Percentiles rank a stretch among this genome's conserved stretches.
These are phyloP conservation scores for Ceratosolen solmsi DNA, from an alignment of 1,140 invertebrate genomes.

Conservation along the genomic window DNA sequence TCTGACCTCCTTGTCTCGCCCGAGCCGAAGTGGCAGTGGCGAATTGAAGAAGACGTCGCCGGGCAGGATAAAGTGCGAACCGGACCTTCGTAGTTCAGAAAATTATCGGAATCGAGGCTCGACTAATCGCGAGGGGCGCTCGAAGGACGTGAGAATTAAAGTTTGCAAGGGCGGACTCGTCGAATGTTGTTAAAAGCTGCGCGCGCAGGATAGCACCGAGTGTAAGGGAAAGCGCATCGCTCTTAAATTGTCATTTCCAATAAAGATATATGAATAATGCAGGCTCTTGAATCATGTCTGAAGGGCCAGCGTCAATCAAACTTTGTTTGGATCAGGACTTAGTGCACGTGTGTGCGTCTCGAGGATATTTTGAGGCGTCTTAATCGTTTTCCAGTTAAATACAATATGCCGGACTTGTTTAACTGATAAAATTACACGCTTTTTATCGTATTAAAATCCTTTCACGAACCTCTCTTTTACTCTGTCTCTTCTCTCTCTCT, in stretches of 20 bases:
- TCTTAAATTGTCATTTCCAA: constrained; percentile 7
- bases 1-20: background rate
- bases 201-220: background rate
- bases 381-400: background rate
- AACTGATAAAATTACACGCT: background rate
- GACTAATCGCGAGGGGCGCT: constrained; percentile 26
- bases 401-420: background rate
- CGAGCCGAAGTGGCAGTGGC: background rate
- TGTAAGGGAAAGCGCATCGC: background rate
- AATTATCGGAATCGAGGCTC: constrained; percentile 39
- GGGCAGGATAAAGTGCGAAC: background rate
- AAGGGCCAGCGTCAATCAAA: background rate
- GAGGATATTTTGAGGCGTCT: background rate
- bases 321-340: background rate
- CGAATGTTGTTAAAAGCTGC: constrained; percentile 16
- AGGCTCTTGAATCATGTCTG: background rate
- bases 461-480: background rate
- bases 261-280: constrained; percentile 19
- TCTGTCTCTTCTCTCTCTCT: no score
- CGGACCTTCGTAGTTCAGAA: constrained; percentile 40
- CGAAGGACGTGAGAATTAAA: constrained; percentile 26
- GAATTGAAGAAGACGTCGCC: background rate
- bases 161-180: background rate
- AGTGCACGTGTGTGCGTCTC: background rate
- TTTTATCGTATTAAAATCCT: constrained; percentile 6